Evolutionary conservation across 23 tunicate species (phyloP).

Genomic region (Ciona savignyi): DNA sequence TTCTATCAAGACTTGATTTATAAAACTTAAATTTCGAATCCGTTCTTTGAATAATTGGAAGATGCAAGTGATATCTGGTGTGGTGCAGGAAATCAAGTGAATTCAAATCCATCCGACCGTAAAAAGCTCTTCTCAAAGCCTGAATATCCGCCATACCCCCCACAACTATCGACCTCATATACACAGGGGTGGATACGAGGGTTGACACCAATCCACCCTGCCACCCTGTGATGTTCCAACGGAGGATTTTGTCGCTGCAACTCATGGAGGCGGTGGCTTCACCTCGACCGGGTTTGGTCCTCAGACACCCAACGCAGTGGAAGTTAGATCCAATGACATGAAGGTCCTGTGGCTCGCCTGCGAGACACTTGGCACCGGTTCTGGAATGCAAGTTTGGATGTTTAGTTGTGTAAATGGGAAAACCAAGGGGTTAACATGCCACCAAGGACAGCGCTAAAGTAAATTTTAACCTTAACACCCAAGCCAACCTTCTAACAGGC

Average conservation of each 20-base stretch:
- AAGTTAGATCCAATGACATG: slow-evolving; percentile 16
- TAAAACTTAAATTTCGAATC: slow-evolving; percentile 12
- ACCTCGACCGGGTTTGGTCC: slow-evolving; percentile 87
- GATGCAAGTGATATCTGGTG: neutral
- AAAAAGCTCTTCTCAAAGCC: slow-evolving; percentile 36
- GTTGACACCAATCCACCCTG: slow-evolving; percentile 52
- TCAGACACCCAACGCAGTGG: slow-evolving; percentile 33
- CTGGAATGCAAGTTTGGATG: no score
- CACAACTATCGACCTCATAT: slow-evolving; percentile 29
- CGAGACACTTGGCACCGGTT: slow-evolving; percentile 74
- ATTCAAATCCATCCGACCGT: slow-evolving; percentile 13
- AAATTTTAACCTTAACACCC: no score
- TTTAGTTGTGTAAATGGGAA: no score
- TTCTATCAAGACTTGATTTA: neutral
- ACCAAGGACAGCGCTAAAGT: no score
- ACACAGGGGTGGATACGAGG: slow-evolving; percentile 39
- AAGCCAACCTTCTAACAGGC: no score
- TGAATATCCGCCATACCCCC: neutral
- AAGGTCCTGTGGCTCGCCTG: slow-evolving; percentile 43
- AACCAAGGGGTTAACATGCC: no score
- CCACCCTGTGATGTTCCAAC: slow-evolving; percentile 80
- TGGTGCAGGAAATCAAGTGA: neutral
- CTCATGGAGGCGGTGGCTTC: slow-evolving; percentile 73
- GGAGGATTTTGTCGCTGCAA: slow-evolving; percentile 79
- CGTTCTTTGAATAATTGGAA: slow-evolving; percentile 11